Base-by-base conservation (phyloP, 37 sponge, comb jelly and placozoan species). In the Halichondria panicea region DNA sequence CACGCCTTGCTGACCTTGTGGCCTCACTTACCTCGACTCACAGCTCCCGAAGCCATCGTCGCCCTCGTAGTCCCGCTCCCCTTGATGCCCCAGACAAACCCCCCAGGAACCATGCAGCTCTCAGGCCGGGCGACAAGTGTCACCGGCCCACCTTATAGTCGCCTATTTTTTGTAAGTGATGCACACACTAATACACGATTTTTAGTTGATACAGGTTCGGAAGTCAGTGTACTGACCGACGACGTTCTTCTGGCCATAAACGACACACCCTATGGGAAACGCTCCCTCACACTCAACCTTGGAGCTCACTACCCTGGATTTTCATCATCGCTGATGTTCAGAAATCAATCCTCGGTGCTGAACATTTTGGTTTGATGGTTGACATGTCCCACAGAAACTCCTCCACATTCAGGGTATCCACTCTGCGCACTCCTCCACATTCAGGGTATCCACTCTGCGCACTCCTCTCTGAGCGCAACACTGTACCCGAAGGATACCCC, bases 281-380 rank as follows among this genome's bases (percentile, higher is more conserved):
- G 73, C 39, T 79, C 81, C 35, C 87, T 79, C 55, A 81, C 76
- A 21, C 86, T 90, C 45, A 81, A 90, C 66, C 87, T 90, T 25
- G 87, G 91, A 24, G 80, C 39, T 30, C 76, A 21, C 45, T 90
- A 34, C 83, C 66, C 44, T n/a, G n/a, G n/a, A n/a, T n/a, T n/a
- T n/a, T n/a, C n/a, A 68, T 82, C 57, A 70, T 90, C 57, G 91
- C 91, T 6, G 78, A 90, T 48, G 87, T 85, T 1, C 65, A 81
- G 78, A 60, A 76, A 6, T 77, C 81, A 24, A 90, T 90, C 69
- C 35, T 90, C 25, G 80, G 89, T 55, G 89, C 85, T 6, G 85
- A 89, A n/a, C n/a, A n/a, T n/a, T n/a, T n/a, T n/a, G n/a, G n/a
- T n/a, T n/a, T n/a, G n/a, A n/a, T n/a, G n/a, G n/a, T n/a, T 32